Evolutionary conservation across 2,113 vertebrate genomes (phyloP).

Genomic region (Mus pahari): DNA sequence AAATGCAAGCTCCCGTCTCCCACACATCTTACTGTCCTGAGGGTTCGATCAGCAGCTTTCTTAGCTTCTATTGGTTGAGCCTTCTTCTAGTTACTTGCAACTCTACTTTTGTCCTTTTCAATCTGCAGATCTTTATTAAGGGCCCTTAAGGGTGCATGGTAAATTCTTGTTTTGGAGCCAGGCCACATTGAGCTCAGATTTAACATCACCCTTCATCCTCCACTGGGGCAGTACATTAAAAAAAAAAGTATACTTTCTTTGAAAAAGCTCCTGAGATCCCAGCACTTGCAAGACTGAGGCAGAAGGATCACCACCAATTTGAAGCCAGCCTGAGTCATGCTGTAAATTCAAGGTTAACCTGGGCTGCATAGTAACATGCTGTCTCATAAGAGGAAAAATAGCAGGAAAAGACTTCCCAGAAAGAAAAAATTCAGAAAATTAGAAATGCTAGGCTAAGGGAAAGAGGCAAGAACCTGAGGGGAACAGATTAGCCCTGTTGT

Average conservation of each 20-base stretch:
- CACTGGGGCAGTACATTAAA: neutral
- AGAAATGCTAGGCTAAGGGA: neutral
- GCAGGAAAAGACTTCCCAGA: neutral
- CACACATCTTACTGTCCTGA: neutral
- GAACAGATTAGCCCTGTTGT: neutral
- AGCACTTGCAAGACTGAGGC: neutral
- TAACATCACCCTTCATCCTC: slow-evolving; percentile 36
- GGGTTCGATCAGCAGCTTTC: neutral
- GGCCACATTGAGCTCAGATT: slow-evolving; percentile 24
- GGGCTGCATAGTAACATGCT: neutral
- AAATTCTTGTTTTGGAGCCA: slow-evolving; percentile 45
- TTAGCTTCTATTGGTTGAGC: neutral
- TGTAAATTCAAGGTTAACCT: neutral
- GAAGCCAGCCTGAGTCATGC: neutral
- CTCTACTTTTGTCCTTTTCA: slow-evolving; percentile 25
- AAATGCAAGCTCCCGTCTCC: neutral
- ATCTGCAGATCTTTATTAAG: neutral
- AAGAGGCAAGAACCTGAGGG: slow-evolving; percentile 38
- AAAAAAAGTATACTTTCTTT: neutral
- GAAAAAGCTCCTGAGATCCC: slow-evolving; percentile 16
- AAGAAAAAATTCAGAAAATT: slow-evolving; percentile 15
- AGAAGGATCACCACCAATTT: neutral
- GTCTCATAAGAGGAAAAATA: neutral
- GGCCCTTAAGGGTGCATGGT: neutral
- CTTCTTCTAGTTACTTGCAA: neutral